These are phyloP conservation scores for Enteromius mattozi DNA, from an alignment of 2,797 vertebrate genomes.

Conservation along the genomic window DNA sequence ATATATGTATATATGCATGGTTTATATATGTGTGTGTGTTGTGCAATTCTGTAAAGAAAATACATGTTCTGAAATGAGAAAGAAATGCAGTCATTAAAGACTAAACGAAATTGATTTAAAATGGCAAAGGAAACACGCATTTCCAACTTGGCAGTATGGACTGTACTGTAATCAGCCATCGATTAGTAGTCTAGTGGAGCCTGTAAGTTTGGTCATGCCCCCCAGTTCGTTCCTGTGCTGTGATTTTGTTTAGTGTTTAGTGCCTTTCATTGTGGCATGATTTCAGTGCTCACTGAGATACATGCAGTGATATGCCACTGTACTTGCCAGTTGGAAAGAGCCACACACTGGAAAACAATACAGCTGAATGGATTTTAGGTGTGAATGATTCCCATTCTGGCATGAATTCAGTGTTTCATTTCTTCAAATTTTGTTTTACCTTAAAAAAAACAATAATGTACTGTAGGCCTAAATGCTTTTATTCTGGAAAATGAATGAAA, in stretches of 20 bases:
- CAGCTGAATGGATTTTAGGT: not conserved
- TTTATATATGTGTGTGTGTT: conserved; percentile 31
- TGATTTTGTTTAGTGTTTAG: conserved; percentile 14
- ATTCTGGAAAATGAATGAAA: not conserved
- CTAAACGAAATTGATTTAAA: not conserved
- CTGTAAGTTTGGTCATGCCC: not conserved
- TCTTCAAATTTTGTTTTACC: not conserved
- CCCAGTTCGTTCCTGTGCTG: not conserved
- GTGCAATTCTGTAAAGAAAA: not conserved
- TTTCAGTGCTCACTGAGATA: not conserved
- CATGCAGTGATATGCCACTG: not conserved
- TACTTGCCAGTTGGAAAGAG: not conserved
- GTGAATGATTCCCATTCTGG: not conserved
- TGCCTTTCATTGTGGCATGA: not conserved
- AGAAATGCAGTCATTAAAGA: not conserved
- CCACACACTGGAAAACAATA: not conserved
- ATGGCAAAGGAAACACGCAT: not conserved
- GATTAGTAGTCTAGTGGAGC: conserved; percentile 5
- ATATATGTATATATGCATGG: conserved; percentile 20
- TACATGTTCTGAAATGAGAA: not conserved
- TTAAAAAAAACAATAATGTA: not conserved
- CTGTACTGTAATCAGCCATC: conserved; percentile 6
- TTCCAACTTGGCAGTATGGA: not conserved
- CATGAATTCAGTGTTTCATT: not conserved
- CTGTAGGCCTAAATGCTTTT: not conserved